Conservation (phyloP, 2,113 vertebrate species). For the Stegostoma tigrinum region DNA sequence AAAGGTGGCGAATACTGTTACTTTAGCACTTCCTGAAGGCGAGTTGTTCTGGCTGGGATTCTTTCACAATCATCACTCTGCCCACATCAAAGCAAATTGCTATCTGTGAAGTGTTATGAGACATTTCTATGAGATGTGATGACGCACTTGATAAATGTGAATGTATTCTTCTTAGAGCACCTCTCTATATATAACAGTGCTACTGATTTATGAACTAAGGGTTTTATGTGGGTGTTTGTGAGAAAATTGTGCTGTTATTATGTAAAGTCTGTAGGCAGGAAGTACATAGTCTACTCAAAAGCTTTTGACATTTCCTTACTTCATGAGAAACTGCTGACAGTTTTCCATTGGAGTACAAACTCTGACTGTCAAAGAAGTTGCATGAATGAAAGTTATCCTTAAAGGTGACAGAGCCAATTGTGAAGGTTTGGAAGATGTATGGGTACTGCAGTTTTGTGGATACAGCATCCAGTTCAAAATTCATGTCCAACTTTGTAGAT, state of each 20-base stretch:
- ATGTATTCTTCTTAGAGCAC: neutral
- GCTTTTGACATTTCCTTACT: neutral
- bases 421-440: neutral
- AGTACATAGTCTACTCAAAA: neutral
- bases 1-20: too few species aligned
- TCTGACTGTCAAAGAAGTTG: neutral
- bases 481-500: neutral
- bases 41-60: neutral
- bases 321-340: neutral
- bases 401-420: neutral
- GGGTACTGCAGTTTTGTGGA: neutral
- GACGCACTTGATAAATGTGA: neutral
- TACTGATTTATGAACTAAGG: neutral
- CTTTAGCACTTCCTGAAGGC: too few species aligned
- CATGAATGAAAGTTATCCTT: neutral
- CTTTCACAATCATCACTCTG: neutral
- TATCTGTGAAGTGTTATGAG: neutral
- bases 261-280: neutral
- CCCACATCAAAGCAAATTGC: neutral
- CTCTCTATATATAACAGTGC: neutral
- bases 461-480: neutral
- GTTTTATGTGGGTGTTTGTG: neutral
- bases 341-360: neutral
- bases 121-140: neutral
- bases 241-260: neutral